phyloP scores from a whole-genome alignment of 2,797 vertebrate species.

The Thamnophis elegans region DNA sequence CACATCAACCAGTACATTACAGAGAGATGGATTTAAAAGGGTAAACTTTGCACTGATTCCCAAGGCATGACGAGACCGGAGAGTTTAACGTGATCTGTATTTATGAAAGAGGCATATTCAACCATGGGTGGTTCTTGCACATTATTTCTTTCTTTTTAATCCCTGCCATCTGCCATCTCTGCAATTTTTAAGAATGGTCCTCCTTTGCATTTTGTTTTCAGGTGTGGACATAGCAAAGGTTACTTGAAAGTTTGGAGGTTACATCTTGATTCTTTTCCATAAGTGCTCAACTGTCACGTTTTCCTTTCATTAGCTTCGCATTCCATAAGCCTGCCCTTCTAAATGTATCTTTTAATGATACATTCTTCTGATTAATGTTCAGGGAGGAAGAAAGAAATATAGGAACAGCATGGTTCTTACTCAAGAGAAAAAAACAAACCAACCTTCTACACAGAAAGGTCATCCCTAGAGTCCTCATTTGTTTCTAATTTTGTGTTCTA shows the following conservation, averaged over 20 bases:
- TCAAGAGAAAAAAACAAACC: background rate
- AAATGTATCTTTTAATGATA: background rate
- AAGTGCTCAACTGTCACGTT: background rate
- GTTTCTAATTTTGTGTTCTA: background rate
- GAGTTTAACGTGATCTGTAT: slow-evolving; percentile 54
- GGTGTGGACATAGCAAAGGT: slow-evolving; percentile 25
- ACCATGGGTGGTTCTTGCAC: slow-evolving; percentile 65
- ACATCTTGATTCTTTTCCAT: background rate
- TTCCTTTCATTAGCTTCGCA: background rate
- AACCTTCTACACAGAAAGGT: background rate
- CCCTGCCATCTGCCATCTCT: slow-evolving; percentile 60
- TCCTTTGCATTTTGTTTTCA: slow-evolving; percentile 36
- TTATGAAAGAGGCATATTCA: slow-evolving; percentile 55
- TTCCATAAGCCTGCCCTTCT: slow-evolving; percentile 18
- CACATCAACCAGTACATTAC: slow-evolving; percentile 61
- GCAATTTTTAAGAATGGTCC: slow-evolving; percentile 1
- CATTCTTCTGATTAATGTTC: background rate
- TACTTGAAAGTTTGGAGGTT: background rate
- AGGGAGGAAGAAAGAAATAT: background rate
- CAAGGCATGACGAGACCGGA: slow-evolving; percentile 68
- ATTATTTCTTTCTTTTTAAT: slow-evolving; percentile 41
- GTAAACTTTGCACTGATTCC: slow-evolving; percentile 56
- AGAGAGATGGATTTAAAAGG: slow-evolving; percentile 61
- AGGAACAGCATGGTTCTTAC: background rate
- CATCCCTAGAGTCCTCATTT: slow-evolving; percentile 7